These are phyloP conservation scores for Rhopalosiphum padi DNA, from an alignment of 1,140 invertebrate species.

Conservation along the genomic window DNA sequence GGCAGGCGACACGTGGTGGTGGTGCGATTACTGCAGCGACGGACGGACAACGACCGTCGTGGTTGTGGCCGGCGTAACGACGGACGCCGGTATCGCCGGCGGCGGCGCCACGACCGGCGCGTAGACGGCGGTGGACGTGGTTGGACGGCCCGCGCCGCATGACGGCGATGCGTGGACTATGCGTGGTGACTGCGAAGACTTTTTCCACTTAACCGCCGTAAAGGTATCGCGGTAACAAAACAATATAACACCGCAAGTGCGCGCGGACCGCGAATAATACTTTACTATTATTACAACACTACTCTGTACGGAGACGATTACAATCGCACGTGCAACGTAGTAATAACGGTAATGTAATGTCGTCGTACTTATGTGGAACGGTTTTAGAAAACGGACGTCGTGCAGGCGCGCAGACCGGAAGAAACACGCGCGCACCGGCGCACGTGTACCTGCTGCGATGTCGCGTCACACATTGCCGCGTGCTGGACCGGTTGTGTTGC, in stretches of 20 bases:
- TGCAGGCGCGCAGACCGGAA: not conserved
- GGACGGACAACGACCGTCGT: not conserved
- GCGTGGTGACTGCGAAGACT: too few species aligned
- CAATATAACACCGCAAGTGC: too few species aligned
- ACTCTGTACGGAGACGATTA: too few species aligned
- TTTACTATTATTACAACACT: too few species aligned
- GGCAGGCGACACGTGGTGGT: constrained; percentile 1
- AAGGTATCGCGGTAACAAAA: too few species aligned
- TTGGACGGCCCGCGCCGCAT: not conserved
- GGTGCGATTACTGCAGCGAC: not conserved
- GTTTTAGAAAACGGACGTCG: not conserved
- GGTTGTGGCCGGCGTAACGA: not conserved
- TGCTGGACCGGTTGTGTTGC: not conserved
- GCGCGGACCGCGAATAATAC: too few species aligned
- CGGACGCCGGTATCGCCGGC: constrained; percentile 5
- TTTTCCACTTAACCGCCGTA: too few species aligned
- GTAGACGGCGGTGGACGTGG: not conserved
- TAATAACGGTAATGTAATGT: not conserved
- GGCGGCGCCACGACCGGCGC: not conserved
- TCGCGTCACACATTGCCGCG: not conserved
- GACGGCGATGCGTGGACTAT: not conserved
- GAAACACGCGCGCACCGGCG: not conserved
- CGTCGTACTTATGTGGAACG: not conserved
- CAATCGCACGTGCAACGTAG: not conserved
- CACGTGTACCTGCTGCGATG: not conserved